These are phyloP conservation scores for Campylomormyrus tamandua DNA, from an alignment of 2,113 vertebrate genomes.

Conservation along the genomic window DNA sequence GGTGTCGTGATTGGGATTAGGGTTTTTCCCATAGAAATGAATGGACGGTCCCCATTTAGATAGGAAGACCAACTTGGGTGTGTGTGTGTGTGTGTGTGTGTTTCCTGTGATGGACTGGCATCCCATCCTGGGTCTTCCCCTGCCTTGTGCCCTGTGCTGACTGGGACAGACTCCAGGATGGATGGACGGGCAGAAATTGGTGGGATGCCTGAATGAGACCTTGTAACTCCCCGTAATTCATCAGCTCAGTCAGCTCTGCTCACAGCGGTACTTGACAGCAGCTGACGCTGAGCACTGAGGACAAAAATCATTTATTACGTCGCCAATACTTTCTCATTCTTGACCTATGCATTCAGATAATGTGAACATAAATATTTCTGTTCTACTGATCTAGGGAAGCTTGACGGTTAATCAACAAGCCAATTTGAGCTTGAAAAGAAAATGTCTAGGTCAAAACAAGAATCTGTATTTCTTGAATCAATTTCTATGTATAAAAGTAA, in stretches of 20 bases:
- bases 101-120: background rate
- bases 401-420: background rate
- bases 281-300: background rate
- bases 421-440: background rate
- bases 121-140: background rate
- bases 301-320: background rate
- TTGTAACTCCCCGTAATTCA: background rate
- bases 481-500: background rate
- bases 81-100: background rate
- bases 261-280: background rate
- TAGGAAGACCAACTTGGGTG: too few species aligned
- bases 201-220: background rate
- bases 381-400: background rate
- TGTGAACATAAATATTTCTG: background rate
- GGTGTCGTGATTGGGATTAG: too few species aligned
- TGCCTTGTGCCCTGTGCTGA: background rate
- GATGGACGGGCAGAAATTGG: background rate
- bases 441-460: background rate
- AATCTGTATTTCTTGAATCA: background rate
- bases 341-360: background rate
- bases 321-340: background rate
- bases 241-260: background rate
- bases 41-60: too few species aligned
- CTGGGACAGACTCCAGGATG: background rate
- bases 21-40: too few species aligned